These are phyloP conservation scores for Leucania comma DNA, from an alignment of 2,888 invertebrate genomes.

Conservation along the genomic window DNA sequence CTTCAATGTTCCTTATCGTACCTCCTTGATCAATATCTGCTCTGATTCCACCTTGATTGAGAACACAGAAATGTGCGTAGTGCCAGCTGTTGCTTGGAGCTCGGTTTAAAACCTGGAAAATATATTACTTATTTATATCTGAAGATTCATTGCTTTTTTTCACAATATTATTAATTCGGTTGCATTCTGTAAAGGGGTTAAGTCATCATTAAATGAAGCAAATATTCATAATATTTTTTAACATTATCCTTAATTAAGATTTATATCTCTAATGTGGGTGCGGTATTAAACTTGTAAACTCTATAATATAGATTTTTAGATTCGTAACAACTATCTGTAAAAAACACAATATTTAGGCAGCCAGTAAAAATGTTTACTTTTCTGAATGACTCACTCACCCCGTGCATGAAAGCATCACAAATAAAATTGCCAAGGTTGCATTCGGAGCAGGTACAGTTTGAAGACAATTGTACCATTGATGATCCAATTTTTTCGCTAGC, in stretches of 20 bases:
- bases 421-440: constrained; percentile 94
- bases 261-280: too few relatives aligned
- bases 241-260: too few relatives aligned
- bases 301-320: too few relatives aligned
- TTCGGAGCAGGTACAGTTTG: constrained; percentile 91
- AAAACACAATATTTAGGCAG: too few relatives aligned
- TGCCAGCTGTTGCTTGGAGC: constrained; percentile 91
- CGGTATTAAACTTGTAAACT: too few relatives aligned
- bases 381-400: constrained; percentile 82
- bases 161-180: neutral
- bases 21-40: constrained; percentile 91
- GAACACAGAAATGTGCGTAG: constrained; percentile 92
- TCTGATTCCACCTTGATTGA: constrained; percentile 93
- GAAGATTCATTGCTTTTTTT: neutral
- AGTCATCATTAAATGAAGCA: neutral
- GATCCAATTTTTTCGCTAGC: constrained; percentile 91
- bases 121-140: neutral
- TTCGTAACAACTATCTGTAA: too few relatives aligned
- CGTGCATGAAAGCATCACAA: constrained; percentile 93
- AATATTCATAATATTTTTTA: too few relatives aligned
- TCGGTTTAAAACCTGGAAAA: constrained; percentile 83
- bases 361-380: neutral
- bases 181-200: neutral
- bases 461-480: constrained; percentile 90
- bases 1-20: constrained; percentile 74